Evolutionary conservation across 2,113 vertebrate species (phyloP).

Genomic region (Prochilodus magdalenae): DNA sequence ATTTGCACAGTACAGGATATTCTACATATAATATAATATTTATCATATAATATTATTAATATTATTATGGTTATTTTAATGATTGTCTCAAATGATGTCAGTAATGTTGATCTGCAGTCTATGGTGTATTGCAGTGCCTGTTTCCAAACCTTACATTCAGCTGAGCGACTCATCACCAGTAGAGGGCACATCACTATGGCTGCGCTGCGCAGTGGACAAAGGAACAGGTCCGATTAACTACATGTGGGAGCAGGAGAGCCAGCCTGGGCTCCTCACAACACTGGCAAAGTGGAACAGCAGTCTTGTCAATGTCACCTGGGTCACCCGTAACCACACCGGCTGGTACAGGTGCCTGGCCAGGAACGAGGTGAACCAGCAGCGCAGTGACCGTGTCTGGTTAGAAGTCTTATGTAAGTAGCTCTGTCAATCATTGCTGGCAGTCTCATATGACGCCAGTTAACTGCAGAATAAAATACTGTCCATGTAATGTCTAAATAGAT

Average conservation of each 20-base stretch:
- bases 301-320: slow-evolving; percentile 67
- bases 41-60: no score
- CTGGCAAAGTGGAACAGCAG: slow-evolving; percentile 63
- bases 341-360: slow-evolving; percentile 83
- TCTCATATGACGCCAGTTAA: no score
- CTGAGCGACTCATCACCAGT: slow-evolving; percentile 73
- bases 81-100: neutral
- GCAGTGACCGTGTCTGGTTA: slow-evolving; percentile 80
- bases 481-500: no score
- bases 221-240: slow-evolving; percentile 84
- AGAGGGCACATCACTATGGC: slow-evolving; percentile 75
- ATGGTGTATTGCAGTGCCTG: slow-evolving; percentile 74
- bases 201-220: slow-evolving; percentile 80
- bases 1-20: no score
- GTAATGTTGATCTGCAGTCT: neutral
- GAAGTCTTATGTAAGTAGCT: slow-evolving; percentile 86
- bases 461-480: no score
- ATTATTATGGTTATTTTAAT: neutral
- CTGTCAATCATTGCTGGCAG: neutral
- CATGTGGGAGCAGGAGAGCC: slow-evolving; percentile 78
- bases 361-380: slow-evolving; percentile 82
- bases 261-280: slow-evolving; percentile 54
- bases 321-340: slow-evolving; percentile 82
- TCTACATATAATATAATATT: no score
- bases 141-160: slow-evolving; percentile 82